Evolutionary conservation across 2,113 vertebrate species (phyloP).

Genomic region (Corynorhinus townsendii): DNA sequence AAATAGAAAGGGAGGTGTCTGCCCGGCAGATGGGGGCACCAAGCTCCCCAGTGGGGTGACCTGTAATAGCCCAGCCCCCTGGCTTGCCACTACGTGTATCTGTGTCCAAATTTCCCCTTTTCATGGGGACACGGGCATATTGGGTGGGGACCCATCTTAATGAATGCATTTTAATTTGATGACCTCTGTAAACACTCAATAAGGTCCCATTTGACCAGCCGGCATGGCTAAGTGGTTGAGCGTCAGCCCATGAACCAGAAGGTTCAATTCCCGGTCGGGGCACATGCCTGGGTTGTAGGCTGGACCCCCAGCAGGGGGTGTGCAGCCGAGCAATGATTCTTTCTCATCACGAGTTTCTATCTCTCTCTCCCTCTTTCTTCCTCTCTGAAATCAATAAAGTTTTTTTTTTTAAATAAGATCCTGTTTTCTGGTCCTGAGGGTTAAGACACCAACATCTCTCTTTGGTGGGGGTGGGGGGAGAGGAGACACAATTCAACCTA

Average conservation of each 20-base stretch:
- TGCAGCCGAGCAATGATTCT: too few species aligned
- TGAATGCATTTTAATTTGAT: background rate
- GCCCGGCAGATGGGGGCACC: background rate
- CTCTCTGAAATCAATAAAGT: too few species aligned
- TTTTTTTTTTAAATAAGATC: background rate
- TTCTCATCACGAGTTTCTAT: too few species aligned
- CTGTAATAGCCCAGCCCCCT: too few species aligned
- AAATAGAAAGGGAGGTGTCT: slow-evolving; percentile 44
- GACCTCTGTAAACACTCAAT: background rate
- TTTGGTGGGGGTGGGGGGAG: rapidly evolving
- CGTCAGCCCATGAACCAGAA: too few species aligned
- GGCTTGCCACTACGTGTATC: rapidly evolving
- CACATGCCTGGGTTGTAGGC: too few species aligned
- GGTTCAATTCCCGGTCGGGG: too few species aligned
- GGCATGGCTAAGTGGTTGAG: too few species aligned
- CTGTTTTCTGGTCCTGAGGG: background rate
- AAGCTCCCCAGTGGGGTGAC: background rate
- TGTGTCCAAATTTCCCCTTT: background rate
- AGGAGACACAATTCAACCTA: background rate
- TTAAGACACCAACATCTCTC: background rate
- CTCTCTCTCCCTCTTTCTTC: too few species aligned
- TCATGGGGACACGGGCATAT: background rate
- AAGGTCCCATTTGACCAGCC: background rate
- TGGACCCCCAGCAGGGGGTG: too few species aligned
- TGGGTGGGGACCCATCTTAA: background rate